Evolutionary conservation across 2,113 vertebrate species (phyloP).

Genomic region (Crotalus tigris): DNA sequence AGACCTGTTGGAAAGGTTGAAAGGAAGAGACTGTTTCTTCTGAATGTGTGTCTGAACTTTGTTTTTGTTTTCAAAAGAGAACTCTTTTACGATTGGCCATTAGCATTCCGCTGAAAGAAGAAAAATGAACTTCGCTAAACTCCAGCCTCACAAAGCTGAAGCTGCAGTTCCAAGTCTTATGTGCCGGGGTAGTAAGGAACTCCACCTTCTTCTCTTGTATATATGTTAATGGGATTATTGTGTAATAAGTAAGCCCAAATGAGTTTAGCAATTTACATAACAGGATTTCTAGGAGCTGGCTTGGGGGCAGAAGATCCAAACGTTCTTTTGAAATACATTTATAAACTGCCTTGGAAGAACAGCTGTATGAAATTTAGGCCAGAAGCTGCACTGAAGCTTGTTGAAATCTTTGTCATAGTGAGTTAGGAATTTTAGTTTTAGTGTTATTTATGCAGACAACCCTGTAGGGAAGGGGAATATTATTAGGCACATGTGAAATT

Average conservation of each 20-base stretch:
- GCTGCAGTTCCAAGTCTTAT: background rate
- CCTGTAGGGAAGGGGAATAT: background rate
- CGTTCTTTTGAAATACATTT: background rate
- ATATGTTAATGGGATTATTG: background rate
- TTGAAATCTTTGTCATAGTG: conserved; percentile 5
- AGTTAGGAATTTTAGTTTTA: background rate
- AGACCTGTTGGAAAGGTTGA: background rate
- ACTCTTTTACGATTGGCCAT: background rate
- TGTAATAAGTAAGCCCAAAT: background rate
- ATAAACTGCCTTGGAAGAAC: background rate
- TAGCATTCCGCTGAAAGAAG: conserved; percentile 18
- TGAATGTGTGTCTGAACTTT: background rate
- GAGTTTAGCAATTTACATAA: background rate
- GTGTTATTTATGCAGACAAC: background rate
- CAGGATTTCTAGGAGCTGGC: background rate
- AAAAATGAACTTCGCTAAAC: conserved; percentile 2
- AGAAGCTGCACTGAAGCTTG: background rate
- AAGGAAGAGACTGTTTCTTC: background rate
- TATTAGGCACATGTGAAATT: background rate
- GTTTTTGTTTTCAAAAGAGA: background rate
- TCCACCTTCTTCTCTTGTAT: background rate
- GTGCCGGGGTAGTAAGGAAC: too few species aligned
- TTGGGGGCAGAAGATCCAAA: too few species aligned
- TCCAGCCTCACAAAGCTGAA: background rate
- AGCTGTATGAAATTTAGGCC: background rate